Base-by-base conservation (phyloP, 2,797 vertebrate genomes). In the Myotis daubentonii region DNA sequence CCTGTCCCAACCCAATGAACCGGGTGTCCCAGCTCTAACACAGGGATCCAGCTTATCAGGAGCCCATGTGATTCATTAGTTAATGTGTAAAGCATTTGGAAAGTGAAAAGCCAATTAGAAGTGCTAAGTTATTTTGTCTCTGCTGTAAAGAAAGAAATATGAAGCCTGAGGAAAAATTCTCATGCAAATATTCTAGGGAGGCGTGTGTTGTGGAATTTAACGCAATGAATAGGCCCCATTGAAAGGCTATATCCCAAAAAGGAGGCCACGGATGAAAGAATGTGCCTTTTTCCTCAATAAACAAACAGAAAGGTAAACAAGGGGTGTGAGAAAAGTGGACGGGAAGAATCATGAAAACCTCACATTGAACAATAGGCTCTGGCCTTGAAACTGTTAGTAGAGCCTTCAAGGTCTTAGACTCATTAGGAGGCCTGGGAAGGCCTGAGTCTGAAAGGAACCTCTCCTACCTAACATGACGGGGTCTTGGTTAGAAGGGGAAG, bases 61-160 rank as follows among this genome's bases (percentile, higher is more conserved):
- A 80, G 75, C 88, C 87, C 95, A 72, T 78, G 89, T 91, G 95
- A 92, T 91, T 93, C 95, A 95, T 93, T 91, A 96, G 96, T 96
- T 95, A 96, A 97, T 86, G 95, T 92, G 94, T 83, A 84, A 93
- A 91, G 87, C 88, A 92, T 87, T 81, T 87, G 93, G 47, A 87
- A 94, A 91, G 75, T 80, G 88, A 92, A 93, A 96, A 82, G 87
- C 62, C 89, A 96, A 92, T 96, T 89, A 93, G 74, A 92, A 94
- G 93, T 66, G 81, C 71, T 94, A 89, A 96, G 87, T 94, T 95
- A 93, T 87, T 94, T 94, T 57, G 60, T 96, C 55, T 94, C 86
- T 76, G 86, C 41, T 81, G 8, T 62, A 89, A 91, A 94, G 87
- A 72, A 89, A 71, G 53, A 44, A 76, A 71, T 76, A 72, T 81